Percentiles rank a stretch among this genome's conserved stretches.
These are phyloP conservation scores for Drosophila suzukii DNA, from an alignment of 1,140 invertebrate species.

Conservation along the genomic window DNA sequence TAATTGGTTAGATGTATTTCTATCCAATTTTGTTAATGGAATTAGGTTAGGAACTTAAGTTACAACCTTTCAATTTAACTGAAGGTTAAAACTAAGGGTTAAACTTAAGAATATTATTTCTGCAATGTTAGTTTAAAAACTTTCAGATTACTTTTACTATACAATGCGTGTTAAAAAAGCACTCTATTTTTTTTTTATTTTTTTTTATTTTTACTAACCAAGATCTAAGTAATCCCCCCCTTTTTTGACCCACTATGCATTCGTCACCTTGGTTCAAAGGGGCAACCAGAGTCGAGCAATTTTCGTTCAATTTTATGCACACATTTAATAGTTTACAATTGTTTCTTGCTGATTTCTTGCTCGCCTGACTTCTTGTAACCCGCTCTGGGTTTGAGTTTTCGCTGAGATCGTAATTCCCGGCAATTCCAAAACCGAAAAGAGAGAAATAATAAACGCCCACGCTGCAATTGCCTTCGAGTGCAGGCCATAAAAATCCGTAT, in stretches of 20 bases:
- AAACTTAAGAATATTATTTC: too few relatives aligned
- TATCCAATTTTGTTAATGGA: too few relatives aligned
- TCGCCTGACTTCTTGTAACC: conserved; percentile 1
- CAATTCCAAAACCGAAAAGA: conserved; percentile 29
- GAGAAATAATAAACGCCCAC: conserved; percentile 37
- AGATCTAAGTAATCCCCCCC: too few relatives aligned
- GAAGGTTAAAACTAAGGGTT: too few relatives aligned
- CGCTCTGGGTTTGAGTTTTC: conserved; percentile 28
- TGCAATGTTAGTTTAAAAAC: too few relatives aligned
- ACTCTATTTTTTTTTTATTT: too few relatives aligned
- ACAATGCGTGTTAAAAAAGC: too few relatives aligned
- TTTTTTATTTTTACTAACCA: too few relatives aligned
- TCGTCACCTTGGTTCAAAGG: conserved; percentile 63
- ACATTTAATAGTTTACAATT: conserved; percentile 67
- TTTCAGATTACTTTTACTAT: too few relatives aligned
- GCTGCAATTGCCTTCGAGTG: conserved; percentile 35
- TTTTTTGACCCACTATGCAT: conserved; percentile 17
- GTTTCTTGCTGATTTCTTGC: conserved; percentile 29
- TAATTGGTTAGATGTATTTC: too few relatives aligned
- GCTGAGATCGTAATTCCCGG: conserved; percentile 41
- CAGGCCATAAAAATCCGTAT: conserved; percentile 29
- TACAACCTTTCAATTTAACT: too few relatives aligned
- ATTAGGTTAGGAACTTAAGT: too few relatives aligned
- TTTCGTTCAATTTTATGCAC: conserved; percentile 54
- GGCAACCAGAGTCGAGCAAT: conserved; percentile 57